phyloP scores from a whole-genome alignment of 2,797 vertebrate species.

The Danio kyathit region DNA sequence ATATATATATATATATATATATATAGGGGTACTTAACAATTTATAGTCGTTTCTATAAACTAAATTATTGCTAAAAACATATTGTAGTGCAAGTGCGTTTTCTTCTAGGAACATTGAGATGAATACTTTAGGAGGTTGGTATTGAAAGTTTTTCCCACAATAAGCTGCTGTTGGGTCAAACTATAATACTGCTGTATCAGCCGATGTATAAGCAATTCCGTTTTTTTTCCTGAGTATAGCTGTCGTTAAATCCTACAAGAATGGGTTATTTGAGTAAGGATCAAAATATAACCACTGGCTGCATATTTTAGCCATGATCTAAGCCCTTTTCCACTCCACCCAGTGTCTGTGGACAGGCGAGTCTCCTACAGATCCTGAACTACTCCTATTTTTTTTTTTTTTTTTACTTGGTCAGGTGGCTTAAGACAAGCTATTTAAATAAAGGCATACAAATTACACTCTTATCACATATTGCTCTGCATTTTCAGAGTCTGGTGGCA shows the following conservation, averaged over 20 bases:
- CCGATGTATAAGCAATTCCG: neutral
- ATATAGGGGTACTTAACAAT: no score
- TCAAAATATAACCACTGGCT: conserved; percentile 3
- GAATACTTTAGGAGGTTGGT: neutral
- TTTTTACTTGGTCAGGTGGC: neutral
- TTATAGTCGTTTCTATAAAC: no score
- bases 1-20: no score
- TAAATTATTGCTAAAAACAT: no score
- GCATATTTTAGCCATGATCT: neutral
- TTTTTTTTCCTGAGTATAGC: no score
- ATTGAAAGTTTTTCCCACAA: no score
- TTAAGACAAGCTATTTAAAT: neutral
- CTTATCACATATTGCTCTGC: neutral
- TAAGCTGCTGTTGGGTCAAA: neutral
- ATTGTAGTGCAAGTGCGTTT: neutral
- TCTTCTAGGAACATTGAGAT: neutral
- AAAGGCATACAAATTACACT: neutral
- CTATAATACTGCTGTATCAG: neutral
- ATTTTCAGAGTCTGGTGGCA: neutral
- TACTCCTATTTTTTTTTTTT: neutral
- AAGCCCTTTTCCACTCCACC: neutral
- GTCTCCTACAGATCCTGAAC: neutral
- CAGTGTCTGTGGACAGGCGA: neutral
- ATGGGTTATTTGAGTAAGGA: neutral
- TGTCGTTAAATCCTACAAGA: neutral